Conservation (phyloP, 2,888 invertebrate genomes). For the Morpho achilles region DNA sequence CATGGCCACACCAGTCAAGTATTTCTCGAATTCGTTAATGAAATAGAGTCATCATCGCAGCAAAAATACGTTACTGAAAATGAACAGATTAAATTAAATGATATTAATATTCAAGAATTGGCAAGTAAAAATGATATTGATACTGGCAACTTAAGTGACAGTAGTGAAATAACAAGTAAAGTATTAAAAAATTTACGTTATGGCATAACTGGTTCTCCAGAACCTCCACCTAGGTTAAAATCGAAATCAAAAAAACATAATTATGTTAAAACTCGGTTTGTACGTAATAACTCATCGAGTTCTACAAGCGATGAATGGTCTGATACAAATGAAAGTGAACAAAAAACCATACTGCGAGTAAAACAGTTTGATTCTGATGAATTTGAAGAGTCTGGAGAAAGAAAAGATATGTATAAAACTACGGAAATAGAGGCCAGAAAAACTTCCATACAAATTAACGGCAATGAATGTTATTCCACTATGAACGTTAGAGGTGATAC, state of each 20-base stretch:
- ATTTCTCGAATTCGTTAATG: constrained; percentile 72
- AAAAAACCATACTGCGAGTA: constrained; percentile 63
- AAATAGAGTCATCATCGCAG: constrained; percentile 40
- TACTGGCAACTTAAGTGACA: constrained; percentile 62
- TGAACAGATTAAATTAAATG: constrained; percentile 18
- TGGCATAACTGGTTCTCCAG: constrained; percentile 67
- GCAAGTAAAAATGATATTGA: constrained; percentile 42
- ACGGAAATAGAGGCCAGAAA: constrained; percentile 70
- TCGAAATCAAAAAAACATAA: constrained; percentile 66
- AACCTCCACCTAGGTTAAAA: constrained; percentile 70
- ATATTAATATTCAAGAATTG: constrained; percentile 14
- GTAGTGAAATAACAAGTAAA: constrained; percentile 65
- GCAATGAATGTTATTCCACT: constrained; percentile 86
- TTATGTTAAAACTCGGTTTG: constrained; percentile 72
- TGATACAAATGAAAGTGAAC: constrained; percentile 68
- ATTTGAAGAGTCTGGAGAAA: constrained; percentile 44
- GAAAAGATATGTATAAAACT: constrained; percentile 40
- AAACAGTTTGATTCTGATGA: constrained; percentile 76
- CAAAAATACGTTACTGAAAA: constrained; percentile 16
- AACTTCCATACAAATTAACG: constrained; percentile 87
- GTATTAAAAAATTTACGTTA: constrained; percentile 61
- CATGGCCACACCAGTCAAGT: constrained; percentile 82
- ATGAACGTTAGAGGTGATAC: constrained; percentile 85
- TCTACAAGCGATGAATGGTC: constrained; percentile 77
- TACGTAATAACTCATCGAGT: constrained; percentile 66